phyloP scores from a whole-genome alignment of 2,113 vertebrate species.

The Phylloscopus trochiloides region DNA sequence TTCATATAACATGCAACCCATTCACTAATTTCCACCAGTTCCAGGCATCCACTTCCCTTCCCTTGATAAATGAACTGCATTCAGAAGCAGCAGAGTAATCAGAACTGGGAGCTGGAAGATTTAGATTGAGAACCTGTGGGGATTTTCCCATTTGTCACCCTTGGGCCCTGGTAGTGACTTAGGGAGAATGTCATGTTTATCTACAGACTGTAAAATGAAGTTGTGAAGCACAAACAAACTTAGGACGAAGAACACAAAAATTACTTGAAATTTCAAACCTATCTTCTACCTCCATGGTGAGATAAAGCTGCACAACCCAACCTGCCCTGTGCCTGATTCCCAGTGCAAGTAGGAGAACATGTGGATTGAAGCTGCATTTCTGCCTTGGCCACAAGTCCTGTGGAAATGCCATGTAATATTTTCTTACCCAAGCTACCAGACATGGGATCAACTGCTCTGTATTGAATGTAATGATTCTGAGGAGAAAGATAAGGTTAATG shows the following conservation, averaged over 20 bases:
- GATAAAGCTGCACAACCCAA: neutral
- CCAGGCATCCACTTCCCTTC: neutral
- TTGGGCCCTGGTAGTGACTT: neutral
- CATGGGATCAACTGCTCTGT: neutral
- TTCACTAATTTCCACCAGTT: neutral
- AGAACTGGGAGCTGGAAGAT: neutral
- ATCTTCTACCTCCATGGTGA: neutral
- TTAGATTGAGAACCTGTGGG: neutral
- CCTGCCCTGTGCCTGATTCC: neutral
- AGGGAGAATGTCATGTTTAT: neutral
- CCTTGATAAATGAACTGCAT: neutral
- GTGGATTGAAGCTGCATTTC: neutral
- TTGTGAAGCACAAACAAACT: neutral
- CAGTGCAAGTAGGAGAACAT: fast-evolving
- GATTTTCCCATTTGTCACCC: neutral
- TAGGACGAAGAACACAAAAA: neutral
- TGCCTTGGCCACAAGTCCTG: neutral
- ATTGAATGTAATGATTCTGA: neutral
- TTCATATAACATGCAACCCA: neutral
- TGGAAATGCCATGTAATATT: neutral
- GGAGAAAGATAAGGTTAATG: neutral
- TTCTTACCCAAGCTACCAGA: neutral
- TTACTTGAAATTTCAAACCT: neutral
- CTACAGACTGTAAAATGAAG: neutral
- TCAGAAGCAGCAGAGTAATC: neutral